Evolutionary conservation across 2,113 vertebrate species (phyloP).

Genomic region (Rynchops niger): DNA sequence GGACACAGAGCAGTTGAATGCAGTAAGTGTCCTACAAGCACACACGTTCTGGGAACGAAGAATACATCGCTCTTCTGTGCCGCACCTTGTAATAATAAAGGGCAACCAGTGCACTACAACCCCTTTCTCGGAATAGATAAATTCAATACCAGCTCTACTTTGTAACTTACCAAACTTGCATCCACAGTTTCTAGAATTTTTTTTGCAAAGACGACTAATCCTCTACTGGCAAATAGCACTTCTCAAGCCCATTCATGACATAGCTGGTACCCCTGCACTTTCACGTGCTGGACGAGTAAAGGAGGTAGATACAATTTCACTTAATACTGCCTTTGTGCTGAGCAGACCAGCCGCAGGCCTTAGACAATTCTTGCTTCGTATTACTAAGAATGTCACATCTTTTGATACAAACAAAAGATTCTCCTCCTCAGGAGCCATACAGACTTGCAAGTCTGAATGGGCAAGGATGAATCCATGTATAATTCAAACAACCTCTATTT

Average conservation of each 20-base stretch:
- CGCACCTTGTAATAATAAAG: background rate
- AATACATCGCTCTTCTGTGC: background rate
- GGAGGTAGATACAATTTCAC: background rate
- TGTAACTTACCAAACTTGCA: background rate
- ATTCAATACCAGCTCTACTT: background rate
- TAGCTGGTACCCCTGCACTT: background rate
- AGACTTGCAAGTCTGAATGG: background rate
- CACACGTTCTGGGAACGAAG: background rate
- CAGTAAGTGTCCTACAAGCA: background rate
- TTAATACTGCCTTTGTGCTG: fast-evolving
- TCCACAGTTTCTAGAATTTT: background rate
- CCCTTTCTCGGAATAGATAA: background rate
- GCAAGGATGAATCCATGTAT: background rate
- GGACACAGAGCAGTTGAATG: background rate
- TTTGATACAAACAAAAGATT: background rate
- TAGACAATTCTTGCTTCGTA: background rate
- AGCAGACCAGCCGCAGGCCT: background rate
- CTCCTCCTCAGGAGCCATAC: background rate
- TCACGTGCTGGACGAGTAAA: background rate
- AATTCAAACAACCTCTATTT: background rate
- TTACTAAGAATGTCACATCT: background rate
- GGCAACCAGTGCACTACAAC: background rate
- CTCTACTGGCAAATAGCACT: background rate
- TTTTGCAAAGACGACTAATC: background rate
- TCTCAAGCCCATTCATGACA: background rate